These are phyloP conservation scores for Seira sanloemensis DNA, from an alignment of 2,888 invertebrate genomes.

Conservation along the genomic window DNA sequence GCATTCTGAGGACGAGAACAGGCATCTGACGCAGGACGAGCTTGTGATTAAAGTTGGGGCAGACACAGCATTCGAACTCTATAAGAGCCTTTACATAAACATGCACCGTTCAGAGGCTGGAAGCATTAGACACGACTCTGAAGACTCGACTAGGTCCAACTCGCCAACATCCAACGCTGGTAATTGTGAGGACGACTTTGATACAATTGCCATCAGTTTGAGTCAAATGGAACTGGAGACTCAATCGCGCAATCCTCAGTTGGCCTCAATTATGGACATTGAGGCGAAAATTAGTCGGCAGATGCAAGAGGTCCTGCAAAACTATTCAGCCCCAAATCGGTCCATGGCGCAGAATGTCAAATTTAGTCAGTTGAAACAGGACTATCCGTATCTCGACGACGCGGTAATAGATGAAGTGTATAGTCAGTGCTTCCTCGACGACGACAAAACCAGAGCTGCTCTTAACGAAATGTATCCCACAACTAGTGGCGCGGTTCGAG, in stretches of 20 bases:
- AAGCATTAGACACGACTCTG: neutral
- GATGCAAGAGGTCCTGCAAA: slow-evolving; percentile 13
- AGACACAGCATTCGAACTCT: slow-evolving; percentile 46
- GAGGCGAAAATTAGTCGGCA: slow-evolving; percentile 29
- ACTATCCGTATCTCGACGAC: slow-evolving; percentile 24
- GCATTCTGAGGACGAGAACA: slow-evolving; percentile 36
- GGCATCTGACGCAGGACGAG: slow-evolving; percentile 21
- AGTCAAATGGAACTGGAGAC: slow-evolving; percentile 49
- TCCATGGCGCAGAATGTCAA: slow-evolving; percentile 59
- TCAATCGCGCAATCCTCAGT: slow-evolving; percentile 15
- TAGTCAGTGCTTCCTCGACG: slow-evolving; percentile 28
- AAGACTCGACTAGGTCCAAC: slow-evolving; percentile 29
- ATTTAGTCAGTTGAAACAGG: slow-evolving; percentile 45
- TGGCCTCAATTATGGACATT: slow-evolving; percentile 38
- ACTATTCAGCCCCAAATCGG: slow-evolving; percentile 18
- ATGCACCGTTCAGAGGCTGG: slow-evolving; percentile 45
- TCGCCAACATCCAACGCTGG: neutral
- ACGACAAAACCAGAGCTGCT: slow-evolving; percentile 19
- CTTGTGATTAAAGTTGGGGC: slow-evolving; percentile 18
- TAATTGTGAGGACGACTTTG: slow-evolving; percentile 41
- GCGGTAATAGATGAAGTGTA: slow-evolving; percentile 41
- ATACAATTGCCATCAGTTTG: slow-evolving; percentile 44
- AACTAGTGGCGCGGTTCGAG: neutral
- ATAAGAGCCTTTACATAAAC: slow-evolving; percentile 37
- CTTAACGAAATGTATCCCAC: slow-evolving; percentile 40